Evolutionary conservation across 2,113 vertebrate species (phyloP), one percentile per base, ranked within the genome.

Genomic region (Okapia johnstoni): DNA sequence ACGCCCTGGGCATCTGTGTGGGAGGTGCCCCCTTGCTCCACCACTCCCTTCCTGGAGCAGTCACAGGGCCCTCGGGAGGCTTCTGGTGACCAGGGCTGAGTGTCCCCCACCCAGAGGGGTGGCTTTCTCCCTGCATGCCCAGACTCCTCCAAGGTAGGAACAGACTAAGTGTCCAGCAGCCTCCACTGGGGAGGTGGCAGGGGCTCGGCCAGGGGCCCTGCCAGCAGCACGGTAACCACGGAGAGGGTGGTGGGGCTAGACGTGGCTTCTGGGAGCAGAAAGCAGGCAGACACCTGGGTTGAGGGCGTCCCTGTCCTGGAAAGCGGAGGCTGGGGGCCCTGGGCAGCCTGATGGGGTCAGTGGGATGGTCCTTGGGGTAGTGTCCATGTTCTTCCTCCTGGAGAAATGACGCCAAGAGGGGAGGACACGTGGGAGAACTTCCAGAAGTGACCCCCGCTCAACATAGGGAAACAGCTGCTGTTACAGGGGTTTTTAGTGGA

Each of bases 1-100:
- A 2, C 0, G 5, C 40, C 70, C 6, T 25, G n/a, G 16, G 21
- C 10, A 9, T n/a, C 10, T 0, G 0, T 1, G 6, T 0, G 30
- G 46, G 60, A 57, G 33, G 40, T 0, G 0, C 11, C 26, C 14
- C 16, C n/a, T 70, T 16, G 4, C 6, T 13, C 40, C 0, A 6
- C 28, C 10, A 14, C 6, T 28, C 36, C 46, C 26, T 46, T 30
- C 15, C 0, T 9, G 40, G 76, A 57, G 33, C 10, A 15, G 76
- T 26, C 57, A 9, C 2, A 12, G 70, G 33, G 30, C 16, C 54
- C 30, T 79, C 0, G 0, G 11, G 60, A 60, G 26, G 13, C 6
- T 17, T 43, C 48, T n/a, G 70, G 81, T 5, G n/a, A 58, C 25
- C 81, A 52, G 92, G 57, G 30, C 85, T 3, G 26, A 66, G 26